Percentiles rank a stretch among this genome's conserved stretches.
phyloP scores from a whole-genome alignment of 2,797 vertebrate species.

The Pagetopsis macropterus region DNA sequence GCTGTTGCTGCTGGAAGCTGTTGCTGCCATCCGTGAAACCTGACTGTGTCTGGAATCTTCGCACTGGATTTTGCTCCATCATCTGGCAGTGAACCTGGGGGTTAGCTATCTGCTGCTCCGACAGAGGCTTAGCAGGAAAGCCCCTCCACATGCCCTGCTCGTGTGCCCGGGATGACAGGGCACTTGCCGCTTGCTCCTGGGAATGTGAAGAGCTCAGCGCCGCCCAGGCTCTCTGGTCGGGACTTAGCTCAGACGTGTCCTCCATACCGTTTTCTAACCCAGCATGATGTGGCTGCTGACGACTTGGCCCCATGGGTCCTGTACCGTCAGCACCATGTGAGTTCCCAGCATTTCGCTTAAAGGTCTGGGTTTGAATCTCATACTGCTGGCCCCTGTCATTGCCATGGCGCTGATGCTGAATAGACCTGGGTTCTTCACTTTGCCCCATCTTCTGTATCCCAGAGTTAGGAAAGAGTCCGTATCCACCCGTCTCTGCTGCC shows the following conservation, averaged over 20 bases:
- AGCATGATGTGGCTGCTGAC: slow-evolving; percentile 54
- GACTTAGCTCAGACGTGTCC: slow-evolving; percentile 72
- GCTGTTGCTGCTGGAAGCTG: slow-evolving; percentile 75
- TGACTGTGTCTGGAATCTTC: slow-evolving; percentile 79
- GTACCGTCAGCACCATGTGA: slow-evolving; percentile 63
- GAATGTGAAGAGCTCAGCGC: slow-evolving; percentile 84
- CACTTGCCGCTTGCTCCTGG: slow-evolving; percentile 66
- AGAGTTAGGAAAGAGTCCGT: slow-evolving; percentile 71
- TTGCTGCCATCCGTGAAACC: slow-evolving; percentile 78
- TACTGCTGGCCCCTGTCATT: slow-evolving; percentile 79
- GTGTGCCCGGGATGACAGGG: slow-evolving; percentile 61
- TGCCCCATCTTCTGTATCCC: slow-evolving; percentile 74
- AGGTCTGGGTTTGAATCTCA: slow-evolving; percentile 64
- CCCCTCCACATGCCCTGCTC: slow-evolving; percentile 82
- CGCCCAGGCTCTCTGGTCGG: slow-evolving; percentile 85
- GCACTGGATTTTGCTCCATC: slow-evolving; percentile 77
- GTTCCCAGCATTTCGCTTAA: slow-evolving; percentile 77
- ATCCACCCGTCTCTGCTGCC: slow-evolving; percentile 67
- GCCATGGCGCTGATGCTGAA: slow-evolving; percentile 54
- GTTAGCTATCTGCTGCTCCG: slow-evolving; percentile 76
- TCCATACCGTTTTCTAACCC: slow-evolving; percentile 71
- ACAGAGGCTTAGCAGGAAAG: slow-evolving; percentile 78
- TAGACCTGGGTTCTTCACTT: slow-evolving; percentile 66
- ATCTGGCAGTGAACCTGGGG: slow-evolving; percentile 80
- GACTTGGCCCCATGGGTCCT: slow-evolving; percentile 51